Evolutionary conservation across 2,113 vertebrate species (phyloP), one percentile per base, ranked within the genome.

Genomic region (Suricata suricatta): DNA sequence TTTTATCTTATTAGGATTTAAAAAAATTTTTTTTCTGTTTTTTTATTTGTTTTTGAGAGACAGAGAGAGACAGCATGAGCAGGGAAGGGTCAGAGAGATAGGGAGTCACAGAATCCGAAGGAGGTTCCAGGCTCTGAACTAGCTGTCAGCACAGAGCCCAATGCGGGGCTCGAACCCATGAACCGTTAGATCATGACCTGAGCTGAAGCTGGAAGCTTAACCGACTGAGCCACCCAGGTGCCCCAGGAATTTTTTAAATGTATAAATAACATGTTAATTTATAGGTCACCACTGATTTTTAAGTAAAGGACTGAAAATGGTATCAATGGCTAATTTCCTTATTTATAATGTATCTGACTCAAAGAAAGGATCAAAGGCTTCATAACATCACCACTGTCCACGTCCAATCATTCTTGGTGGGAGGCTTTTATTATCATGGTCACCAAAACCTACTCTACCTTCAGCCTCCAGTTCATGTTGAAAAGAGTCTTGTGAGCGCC

Each of bases 221-320:
- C 47, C 12, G 47, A 50, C 47, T 50, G 47, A 50, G 47, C 47
- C 47, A 50, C 47, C 11, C 47, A 50, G 47, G 47, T 12, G 47
- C 9, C 12, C 47, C 17, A 89, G 31, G 86, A 85, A 95, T 95
- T 82, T 86, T 63, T 93, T 52, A 60, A 23, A 25, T 95, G 13
- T 82, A 93, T 72, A 84, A 90, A 87, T 63, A 96, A 77, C 57
- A 74, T 41, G 29, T 77, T 93, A 68, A 38, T 68, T 89, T 88
- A 85, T 5, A 93, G 15, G n/a, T 66, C 84, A 72, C 57, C 16
- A 41, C 12, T 89, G 38, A 93, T 54, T 93, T 90, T 90, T 84
- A 23, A 76, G 82, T 86, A 96, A 82, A 81, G 68, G 38, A 89
- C 44, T 74, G 16, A 66, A 93, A 97, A 84, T 69, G 84, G 50